A percentile compares a stretch with the other conserved stretches of the same genome.
Evolutionary conservation across 2,888 invertebrate species (phyloP).

Genomic region (Nomada hirtipes): DNA sequence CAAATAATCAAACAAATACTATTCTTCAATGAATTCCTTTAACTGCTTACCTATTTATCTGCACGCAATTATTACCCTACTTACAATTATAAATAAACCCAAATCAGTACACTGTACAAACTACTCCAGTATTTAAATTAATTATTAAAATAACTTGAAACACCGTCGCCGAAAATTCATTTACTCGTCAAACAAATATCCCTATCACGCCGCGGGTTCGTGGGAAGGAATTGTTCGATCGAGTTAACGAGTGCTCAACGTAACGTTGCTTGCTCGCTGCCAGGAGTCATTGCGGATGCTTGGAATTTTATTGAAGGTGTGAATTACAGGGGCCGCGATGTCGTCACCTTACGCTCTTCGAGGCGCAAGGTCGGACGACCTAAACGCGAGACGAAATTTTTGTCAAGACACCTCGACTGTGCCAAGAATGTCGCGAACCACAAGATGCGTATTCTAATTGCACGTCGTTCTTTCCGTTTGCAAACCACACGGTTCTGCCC

Average conservation of each 20-base stretch:
- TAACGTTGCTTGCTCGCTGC: neutral
- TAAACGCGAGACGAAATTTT: constrained; percentile 60
- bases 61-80: too few species aligned
- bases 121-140: too few species aligned
- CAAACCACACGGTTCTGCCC: neutral
- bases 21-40: too few species aligned
- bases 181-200: too few species aligned
- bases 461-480: constrained; percentile 16
- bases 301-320: constrained; percentile 64
- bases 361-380: constrained; percentile 63
- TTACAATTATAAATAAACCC: too few species aligned
- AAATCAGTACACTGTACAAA: too few species aligned
- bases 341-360: constrained; percentile 56
- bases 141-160: too few species aligned
- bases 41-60: too few species aligned
- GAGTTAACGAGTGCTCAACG: neutral
- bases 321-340: constrained; percentile 55
- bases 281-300: constrained; percentile 41
- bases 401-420: constrained; percentile 52
- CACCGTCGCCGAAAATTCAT: too few species aligned
- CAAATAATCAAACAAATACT: too few species aligned
- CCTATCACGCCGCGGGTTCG: neutral
- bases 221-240: neutral
- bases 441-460: constrained; percentile 37
- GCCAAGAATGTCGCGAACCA: constrained; percentile 64